Base-by-base conservation (phyloP, 2,888 invertebrate species). In the Ecdyonurus torrentis region DNA sequence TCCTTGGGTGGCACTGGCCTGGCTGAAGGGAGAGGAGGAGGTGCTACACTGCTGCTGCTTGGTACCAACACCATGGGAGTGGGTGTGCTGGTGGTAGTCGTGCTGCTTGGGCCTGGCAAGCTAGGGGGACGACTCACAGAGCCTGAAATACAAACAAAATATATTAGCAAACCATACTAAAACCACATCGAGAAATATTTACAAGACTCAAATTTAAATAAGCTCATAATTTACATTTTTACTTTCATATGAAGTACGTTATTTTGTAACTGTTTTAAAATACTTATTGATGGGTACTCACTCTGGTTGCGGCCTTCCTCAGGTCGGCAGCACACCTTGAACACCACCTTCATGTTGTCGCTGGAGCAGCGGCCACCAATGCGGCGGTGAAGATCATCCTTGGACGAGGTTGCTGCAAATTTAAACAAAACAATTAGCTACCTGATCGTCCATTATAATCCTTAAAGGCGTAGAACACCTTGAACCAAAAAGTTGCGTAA, bases 341-440 rank as follows among this genome's bases (percentile, higher is more conserved):
- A 94, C 65, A 94, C 91, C 71, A 95, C 87, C 81, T 93, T 93
- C 94, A 95, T 95, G 77, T 94, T 93, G 76, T 94, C 86, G 69
- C 88, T 87, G 68, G 88, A 84, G 78, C 95, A 95, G 67, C 92
- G 85, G 66, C 94, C 93, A 62, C 94, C 94, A 75, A 93, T 91
- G 73, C 92, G 86, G 75, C 92, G 83, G 74, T 93, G 91, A 71
- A 94, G 78, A 74, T 93, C 93, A 74, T 92, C 91, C 76, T 89
- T 89, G 69, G 91, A 91, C 68, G 93, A 92, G 70, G 93, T 94
- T 67, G 92, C 91, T 85, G 82, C 74, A 72, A 70, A 66, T n/a
- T n/a, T n/a, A n/a, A n/a, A n/a, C n/a, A n/a, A n/a, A n/a, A n/a
- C n/a, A n/a, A n/a, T n/a, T n/a, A n/a, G n/a, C n/a, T n/a, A n/a